Percentiles rank a stretch among this genome's conserved stretches.
Conservation (phyloP, 2,888 invertebrate genomes). For the Hofmannophila pseudospretella region DNA sequence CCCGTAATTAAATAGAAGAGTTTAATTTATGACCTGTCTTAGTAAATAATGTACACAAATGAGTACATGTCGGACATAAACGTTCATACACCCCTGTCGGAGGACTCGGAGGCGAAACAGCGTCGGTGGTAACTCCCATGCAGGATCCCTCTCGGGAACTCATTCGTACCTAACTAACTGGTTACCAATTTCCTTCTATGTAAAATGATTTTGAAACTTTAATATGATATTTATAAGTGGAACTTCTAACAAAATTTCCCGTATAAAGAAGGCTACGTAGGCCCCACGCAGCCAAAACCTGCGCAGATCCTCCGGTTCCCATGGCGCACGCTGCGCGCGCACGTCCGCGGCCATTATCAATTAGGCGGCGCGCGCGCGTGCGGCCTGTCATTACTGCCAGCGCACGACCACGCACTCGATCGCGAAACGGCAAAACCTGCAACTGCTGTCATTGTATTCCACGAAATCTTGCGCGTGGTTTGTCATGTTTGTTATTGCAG, state of each 20-base stretch:
- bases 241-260: not conserved
- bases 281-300: constrained; percentile 2
- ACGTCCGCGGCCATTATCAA: constrained; percentile 70
- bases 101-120: too few relatives aligned
- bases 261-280: not conserved
- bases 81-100: too few relatives aligned
- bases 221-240: too few relatives aligned
- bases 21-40: constrained; percentile 3
- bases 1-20: constrained; percentile 2
- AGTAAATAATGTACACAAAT: too few relatives aligned
- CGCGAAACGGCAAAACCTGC: constrained; percentile 20
- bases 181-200: too few relatives aligned
- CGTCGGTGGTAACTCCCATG: too few relatives aligned
- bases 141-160: too few relatives aligned
- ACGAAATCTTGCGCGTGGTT: not conserved
- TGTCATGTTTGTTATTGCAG: too few relatives aligned
- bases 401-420: constrained; percentile 61
- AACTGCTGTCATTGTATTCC: not conserved
- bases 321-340: constrained; percentile 45
- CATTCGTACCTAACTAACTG: too few relatives aligned
- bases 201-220: too few relatives aligned
- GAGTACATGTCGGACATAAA: too few relatives aligned
- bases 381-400: constrained; percentile 67
- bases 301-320: constrained; percentile 13
- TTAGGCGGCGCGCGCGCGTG: constrained; percentile 69